phyloP scores from a whole-genome alignment of 2,113 vertebrate genomes.

The Syrrhaptes paradoxus region DNA sequence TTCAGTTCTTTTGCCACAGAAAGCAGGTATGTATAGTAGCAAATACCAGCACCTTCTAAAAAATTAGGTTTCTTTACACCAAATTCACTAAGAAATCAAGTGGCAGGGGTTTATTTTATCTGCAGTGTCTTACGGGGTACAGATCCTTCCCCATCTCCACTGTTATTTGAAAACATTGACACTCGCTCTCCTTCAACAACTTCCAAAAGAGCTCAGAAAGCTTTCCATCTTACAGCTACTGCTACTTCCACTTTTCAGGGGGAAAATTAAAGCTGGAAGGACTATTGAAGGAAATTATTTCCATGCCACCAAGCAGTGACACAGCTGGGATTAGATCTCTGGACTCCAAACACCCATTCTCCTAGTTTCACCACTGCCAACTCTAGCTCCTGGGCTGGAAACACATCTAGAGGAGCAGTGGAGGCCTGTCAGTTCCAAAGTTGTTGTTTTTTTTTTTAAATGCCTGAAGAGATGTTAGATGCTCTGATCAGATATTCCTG shows the following conservation, averaged over 20 bases:
- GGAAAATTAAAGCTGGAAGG: constrained; percentile 22
- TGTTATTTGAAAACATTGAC: neutral
- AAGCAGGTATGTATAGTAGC: neutral
- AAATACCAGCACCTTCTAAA: neutral
- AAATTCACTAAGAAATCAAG: neutral
- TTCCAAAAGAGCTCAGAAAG: neutral
- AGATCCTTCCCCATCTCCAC: neutral
- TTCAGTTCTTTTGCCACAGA: neutral
- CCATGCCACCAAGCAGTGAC: neutral
- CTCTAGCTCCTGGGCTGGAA: neutral
- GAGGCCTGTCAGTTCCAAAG: neutral
- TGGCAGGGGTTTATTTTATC: neutral
- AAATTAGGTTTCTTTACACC: neutral
- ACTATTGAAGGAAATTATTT: neutral
- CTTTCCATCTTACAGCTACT: neutral
- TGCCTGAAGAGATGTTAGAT: neutral
- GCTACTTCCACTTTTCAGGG: neutral
- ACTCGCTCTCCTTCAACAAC: neutral
- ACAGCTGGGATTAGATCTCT: neutral
- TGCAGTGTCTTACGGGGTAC: neutral
- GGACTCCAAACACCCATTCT: neutral
- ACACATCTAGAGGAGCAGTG: neutral
- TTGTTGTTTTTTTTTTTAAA: neutral
- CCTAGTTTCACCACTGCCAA: neutral
- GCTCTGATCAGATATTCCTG: neutral